Evolutionary conservation across 2,888 invertebrate species (phyloP).

Genomic region (Crepidodera aurea): DNA sequence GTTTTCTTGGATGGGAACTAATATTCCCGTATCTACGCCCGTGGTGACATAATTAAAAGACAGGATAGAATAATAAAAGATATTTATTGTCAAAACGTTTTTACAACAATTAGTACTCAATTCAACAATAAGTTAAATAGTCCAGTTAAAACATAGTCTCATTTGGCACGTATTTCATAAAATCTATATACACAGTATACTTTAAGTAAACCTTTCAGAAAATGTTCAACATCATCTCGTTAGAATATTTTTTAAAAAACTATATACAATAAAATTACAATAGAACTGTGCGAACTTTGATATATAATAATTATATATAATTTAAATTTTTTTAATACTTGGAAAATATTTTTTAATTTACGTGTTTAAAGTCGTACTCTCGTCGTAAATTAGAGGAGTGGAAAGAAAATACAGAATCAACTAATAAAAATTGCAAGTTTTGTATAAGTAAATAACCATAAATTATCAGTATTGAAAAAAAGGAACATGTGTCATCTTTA

Average conservation of each 20-base stretch:
- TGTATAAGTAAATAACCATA: no score
- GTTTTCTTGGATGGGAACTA: no score
- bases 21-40: no score
- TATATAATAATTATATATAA: no score
- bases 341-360: no score
- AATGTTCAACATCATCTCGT: slow-evolving; percentile 20
- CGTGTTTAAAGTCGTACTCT: no score
- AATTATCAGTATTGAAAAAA: no score
- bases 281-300: slow-evolving; percentile 19
- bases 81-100: slow-evolving; percentile 41
- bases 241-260: slow-evolving; percentile 19
- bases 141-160: slow-evolving; percentile 43
- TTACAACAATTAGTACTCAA: slow-evolving; percentile 49
- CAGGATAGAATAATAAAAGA: slow-evolving; percentile 23
- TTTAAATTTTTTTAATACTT: slow-evolving; percentile 26
- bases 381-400: no score
- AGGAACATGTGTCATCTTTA: no score
- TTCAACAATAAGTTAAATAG: slow-evolving; percentile 51
- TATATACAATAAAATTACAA: slow-evolving; percentile 19
- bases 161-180: slow-evolving; percentile 40
- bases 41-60: slow-evolving; percentile 3
- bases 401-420: no score
- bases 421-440: no score
- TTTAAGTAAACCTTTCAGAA: slow-evolving; percentile 26
- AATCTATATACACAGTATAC: slow-evolving; percentile 19